These are phyloP conservation scores for Cosmia pyralina DNA, from an alignment of 2,888 invertebrate species.

Conservation along the genomic window DNA sequence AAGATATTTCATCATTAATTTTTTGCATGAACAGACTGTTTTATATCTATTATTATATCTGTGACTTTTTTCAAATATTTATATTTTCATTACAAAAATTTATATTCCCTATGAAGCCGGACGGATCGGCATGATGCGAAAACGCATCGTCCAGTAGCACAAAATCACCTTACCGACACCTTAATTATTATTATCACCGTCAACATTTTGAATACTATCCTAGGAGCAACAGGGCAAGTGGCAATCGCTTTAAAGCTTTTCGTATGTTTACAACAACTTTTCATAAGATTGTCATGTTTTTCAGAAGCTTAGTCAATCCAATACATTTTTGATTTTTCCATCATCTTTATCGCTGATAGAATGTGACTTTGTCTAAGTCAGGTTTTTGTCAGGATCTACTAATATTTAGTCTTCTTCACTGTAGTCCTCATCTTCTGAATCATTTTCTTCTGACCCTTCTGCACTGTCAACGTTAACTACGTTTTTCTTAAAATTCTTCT, in stretches of 20 bases:
- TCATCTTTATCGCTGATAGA: neutral
- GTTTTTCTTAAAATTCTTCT: slow-evolving; percentile 52
- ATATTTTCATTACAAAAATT: too few relatives aligned
- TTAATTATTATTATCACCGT: slow-evolving; percentile 10
- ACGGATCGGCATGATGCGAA: too few relatives aligned
- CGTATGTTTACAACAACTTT: too few relatives aligned
- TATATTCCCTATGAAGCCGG: too few relatives aligned
- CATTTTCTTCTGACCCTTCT: slow-evolving; percentile 71
- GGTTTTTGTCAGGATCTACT: neutral
- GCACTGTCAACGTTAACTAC: slow-evolving; percentile 60
- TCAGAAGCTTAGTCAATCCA: neutral
- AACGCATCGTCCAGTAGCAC: too few relatives aligned
- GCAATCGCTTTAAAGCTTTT: neutral
- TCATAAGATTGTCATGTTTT: neutral
- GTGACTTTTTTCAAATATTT: too few relatives aligned
- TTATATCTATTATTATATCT: too few relatives aligned
- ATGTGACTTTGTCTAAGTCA: neutral
- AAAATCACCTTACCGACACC: too few relatives aligned
- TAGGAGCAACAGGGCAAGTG: too few relatives aligned
- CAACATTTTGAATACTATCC: neutral
- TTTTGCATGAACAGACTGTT: too few relatives aligned
- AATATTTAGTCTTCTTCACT: slow-evolving; percentile 59
- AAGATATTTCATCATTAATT: too few relatives aligned
- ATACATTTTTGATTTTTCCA: neutral
- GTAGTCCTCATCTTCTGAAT: slow-evolving; percentile 67